phyloP scores from a whole-genome alignment of 2,797 vertebrate genomes.

The Tragopan temminckii region DNA sequence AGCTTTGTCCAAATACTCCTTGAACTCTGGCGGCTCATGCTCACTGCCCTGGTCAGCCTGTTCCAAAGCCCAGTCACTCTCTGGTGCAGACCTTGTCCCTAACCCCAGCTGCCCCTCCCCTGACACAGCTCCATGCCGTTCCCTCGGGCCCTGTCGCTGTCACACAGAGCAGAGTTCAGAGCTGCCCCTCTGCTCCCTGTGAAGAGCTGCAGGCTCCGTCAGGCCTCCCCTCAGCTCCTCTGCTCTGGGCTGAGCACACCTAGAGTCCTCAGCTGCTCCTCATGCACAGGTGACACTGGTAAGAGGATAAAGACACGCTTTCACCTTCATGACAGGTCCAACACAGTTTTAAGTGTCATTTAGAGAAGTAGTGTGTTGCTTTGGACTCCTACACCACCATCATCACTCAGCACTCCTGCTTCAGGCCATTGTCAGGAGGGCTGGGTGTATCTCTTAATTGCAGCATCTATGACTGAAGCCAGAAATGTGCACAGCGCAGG shows the following conservation, averaged over 20 bases:
- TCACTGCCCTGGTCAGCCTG: neutral
- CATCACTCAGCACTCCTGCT: neutral
- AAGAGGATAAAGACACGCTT: neutral
- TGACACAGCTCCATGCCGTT: neutral
- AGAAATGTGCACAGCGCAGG: fast-evolving
- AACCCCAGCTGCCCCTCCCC: no score
- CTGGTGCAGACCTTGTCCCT: neutral
- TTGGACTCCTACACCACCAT: neutral
- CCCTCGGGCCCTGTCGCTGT: neutral
- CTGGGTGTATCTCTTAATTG: neutral
- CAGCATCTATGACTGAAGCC: neutral
- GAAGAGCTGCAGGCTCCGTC: neutral
- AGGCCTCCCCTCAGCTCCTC: neutral
- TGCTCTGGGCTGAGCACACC: neutral
- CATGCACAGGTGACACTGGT: neutral
- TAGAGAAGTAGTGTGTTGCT: neutral
- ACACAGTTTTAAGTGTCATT: neutral
- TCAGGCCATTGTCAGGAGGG: neutral
- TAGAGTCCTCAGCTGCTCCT: neutral
- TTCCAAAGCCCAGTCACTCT: neutral
- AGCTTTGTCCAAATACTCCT: no score
- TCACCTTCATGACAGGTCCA: neutral
- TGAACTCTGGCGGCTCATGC: neutral
- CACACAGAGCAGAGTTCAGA: no score
- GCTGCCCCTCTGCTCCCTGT: no score